These are phyloP conservation scores for Paralichthys olivaceus DNA, from an alignment of 2,113 vertebrate genomes.

Conservation along the genomic window DNA sequence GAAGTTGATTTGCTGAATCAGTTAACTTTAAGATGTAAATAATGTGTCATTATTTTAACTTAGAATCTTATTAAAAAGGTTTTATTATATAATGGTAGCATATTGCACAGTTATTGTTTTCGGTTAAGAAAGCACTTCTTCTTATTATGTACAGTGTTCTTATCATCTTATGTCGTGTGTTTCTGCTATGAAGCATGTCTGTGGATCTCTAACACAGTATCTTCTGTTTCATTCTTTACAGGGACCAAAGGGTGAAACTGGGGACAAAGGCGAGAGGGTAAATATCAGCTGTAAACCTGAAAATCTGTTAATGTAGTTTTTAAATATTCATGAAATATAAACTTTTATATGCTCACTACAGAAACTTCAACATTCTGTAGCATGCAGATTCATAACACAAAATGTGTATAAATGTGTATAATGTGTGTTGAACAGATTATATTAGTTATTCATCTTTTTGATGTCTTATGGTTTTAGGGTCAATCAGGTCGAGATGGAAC, in stretches of 20 bases:
- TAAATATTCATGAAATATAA: neutral
- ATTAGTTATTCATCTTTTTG: neutral
- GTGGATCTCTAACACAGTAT: neutral
- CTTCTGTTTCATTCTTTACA: constrained; percentile 56
- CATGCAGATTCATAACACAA: neutral
- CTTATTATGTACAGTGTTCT: too few relatives aligned
- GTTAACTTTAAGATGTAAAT: too few relatives aligned
- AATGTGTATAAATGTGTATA: neutral
- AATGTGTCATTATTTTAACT: too few relatives aligned
- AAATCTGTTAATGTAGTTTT: neutral
- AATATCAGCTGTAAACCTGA: constrained; percentile 55
- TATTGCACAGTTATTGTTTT: too few relatives aligned
- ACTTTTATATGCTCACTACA: neutral
- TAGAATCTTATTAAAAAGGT: too few relatives aligned
- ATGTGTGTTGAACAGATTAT: neutral
- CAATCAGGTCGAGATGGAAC: constrained; percentile 88
- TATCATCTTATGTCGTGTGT: too few relatives aligned
- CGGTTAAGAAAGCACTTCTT: too few relatives aligned
- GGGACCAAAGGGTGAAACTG: constrained; percentile 90
- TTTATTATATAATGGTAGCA: too few relatives aligned
- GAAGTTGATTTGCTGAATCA: too few relatives aligned
- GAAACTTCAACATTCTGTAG: neutral
- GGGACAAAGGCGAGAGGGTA: constrained; percentile 87
- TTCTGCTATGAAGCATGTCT: too few relatives aligned
- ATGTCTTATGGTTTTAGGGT: constrained; percentile 82